These are phyloP conservation scores for Drosophila orena DNA, from an alignment of 1,140 invertebrate species.

Conservation along the genomic window DNA sequence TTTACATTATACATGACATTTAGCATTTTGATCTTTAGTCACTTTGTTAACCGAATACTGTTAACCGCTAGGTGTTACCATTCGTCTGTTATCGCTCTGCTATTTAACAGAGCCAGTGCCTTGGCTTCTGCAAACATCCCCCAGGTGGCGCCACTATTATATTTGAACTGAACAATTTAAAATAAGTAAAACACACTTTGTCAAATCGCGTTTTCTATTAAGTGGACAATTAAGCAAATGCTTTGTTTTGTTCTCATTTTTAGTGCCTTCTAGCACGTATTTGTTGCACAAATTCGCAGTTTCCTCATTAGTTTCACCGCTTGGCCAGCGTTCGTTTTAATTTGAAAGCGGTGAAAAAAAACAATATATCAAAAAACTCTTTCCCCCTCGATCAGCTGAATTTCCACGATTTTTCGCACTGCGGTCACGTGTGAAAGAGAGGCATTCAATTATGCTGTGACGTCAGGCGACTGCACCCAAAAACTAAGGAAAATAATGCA, in stretches of 20 bases:
- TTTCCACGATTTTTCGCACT: constrained; percentile 2
- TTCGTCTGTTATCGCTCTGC: background rate
- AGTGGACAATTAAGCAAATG: constrained; percentile 21
- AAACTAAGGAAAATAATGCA: constrained; percentile 6
- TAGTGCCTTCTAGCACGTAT: constrained; percentile 55
- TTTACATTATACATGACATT: background rate
- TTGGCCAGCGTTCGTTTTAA: constrained; percentile 13
- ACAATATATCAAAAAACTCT: constrained; percentile 44
- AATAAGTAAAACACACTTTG: constrained; percentile 10
- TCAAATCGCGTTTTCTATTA: constrained; percentile 8
- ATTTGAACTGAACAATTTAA: background rate
- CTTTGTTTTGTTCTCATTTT: constrained; percentile 4
- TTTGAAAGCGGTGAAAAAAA: constrained; percentile 44
- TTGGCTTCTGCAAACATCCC: background rate
- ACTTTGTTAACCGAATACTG: background rate
- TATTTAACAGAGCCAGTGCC: background rate
- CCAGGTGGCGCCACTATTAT: background rate
- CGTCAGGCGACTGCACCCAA: constrained; percentile 46
- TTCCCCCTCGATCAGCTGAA: background rate
- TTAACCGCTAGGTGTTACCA: background rate
- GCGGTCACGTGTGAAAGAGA: constrained; percentile 28
- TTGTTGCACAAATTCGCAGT: constrained; percentile 70
- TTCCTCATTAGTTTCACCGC: constrained; percentile 71
- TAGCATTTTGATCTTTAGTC: background rate
- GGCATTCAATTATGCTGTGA: constrained; percentile 2